Conservation (phyloP, 2,888 invertebrate genomes). For the Synergus laeviventris region DNA sequence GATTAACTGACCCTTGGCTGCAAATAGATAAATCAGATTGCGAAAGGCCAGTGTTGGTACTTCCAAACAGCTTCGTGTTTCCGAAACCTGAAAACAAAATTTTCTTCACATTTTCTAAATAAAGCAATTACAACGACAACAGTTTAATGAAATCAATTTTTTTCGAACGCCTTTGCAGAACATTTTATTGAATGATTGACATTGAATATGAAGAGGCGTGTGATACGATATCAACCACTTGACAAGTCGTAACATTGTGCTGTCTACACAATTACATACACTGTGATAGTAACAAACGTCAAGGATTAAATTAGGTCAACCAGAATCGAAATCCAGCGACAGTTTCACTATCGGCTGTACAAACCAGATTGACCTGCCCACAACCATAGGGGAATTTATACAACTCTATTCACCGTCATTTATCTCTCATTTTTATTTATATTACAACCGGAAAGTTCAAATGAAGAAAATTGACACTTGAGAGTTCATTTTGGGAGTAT, state of each 20-base stretch:
- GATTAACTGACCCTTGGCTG: slow-evolving; percentile 84
- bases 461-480: neutral
- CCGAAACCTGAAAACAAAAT: slow-evolving; percentile 61
- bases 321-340: slow-evolving; percentile 36
- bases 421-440: neutral
- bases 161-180: neutral
- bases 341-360: slow-evolving; percentile 34
- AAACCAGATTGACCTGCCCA: slow-evolving; percentile 34
- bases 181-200: neutral
- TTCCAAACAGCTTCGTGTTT: slow-evolving; percentile 76
- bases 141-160: too few relatives aligned
- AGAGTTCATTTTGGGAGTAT: slow-evolving; percentile 19
- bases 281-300: slow-evolving; percentile 27
- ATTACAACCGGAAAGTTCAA: neutral
- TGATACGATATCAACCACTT: slow-evolving; percentile 31
- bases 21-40: slow-evolving; percentile 89
- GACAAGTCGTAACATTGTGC: slow-evolving; percentile 39
- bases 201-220: slow-evolving; percentile 21
- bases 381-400: neutral
- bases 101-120: neutral
- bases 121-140: too few relatives aligned
- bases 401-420: neutral
- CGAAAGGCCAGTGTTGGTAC: slow-evolving; percentile 86
- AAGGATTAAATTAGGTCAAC: slow-evolving; percentile 38
- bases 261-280: slow-evolving; percentile 27